phyloP scores from a whole-genome alignment of 2,888 invertebrate genomes.

The Tenthredo amoena region DNA sequence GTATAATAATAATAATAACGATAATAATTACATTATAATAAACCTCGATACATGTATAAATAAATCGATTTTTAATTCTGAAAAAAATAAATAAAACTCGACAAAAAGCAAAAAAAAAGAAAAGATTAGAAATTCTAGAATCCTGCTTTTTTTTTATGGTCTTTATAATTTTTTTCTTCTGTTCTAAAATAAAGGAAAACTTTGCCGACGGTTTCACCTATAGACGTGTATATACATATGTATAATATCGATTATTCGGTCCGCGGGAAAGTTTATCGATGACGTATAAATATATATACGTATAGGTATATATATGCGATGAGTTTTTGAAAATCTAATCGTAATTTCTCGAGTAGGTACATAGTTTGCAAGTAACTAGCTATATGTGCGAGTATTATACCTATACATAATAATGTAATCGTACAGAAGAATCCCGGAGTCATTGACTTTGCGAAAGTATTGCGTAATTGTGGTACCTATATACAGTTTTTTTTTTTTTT shows the following conservation, averaged over 20 bases:
- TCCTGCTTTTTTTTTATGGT: too few relatives aligned
- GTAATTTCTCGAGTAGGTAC: neutral
- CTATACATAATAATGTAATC: neutral
- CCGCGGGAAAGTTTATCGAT: too few relatives aligned
- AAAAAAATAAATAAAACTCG: neutral
- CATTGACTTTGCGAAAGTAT: slow-evolving; percentile 47
- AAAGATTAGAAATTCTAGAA: too few relatives aligned
- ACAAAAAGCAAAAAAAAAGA: too few relatives aligned
- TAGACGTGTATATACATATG: too few relatives aligned
- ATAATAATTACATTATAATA: too few relatives aligned
- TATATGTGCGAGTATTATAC: neutral
- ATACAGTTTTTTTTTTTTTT: neutral
- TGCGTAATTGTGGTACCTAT: slow-evolving; percentile 14
- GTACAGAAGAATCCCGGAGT: slow-evolving; percentile 26
- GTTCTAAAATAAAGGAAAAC: too few relatives aligned
- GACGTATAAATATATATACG: neutral
- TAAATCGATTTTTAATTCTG: too few relatives aligned
- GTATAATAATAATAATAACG: neutral
- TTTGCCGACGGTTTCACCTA: too few relatives aligned
- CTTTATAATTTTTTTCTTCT: too few relatives aligned
- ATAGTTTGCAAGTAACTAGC: neutral
- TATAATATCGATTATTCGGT: too few relatives aligned
- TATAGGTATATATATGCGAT: neutral
- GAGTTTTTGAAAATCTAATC: neutral
- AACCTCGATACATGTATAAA: too few relatives aligned